Percentiles rank a stretch among this genome's conserved stretches.
Evolutionary conservation across 2,113 vertebrate genomes (phyloP).

Genomic region (Tyto alba): DNA sequence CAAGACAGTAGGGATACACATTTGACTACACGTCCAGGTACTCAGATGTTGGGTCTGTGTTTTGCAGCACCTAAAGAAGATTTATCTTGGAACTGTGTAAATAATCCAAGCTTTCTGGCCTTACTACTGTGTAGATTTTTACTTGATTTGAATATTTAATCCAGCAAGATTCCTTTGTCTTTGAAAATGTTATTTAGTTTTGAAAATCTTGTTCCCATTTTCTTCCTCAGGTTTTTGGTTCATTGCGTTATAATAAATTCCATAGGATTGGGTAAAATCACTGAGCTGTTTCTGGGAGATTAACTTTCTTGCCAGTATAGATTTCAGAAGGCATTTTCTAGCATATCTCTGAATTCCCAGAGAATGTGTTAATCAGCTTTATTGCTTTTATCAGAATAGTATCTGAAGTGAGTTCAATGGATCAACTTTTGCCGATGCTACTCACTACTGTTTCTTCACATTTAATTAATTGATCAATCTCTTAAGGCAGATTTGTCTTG

Average conservation of each 20-base stretch:
- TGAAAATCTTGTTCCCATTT: not conserved
- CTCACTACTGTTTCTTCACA: not conserved
- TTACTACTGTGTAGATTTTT: not conserved
- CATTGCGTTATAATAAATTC: not conserved
- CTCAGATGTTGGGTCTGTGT: not conserved
- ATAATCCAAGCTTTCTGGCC: not conserved
- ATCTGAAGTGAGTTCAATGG: conserved; percentile 3
- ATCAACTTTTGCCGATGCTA: not conserved
- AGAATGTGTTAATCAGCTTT: conserved; percentile 24
- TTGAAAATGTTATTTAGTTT: not conserved
- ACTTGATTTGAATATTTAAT: not conserved
- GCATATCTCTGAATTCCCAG: not conserved
- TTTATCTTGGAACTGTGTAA: conserved; percentile 4
- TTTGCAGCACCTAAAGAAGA: not conserved
- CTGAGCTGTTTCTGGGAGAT: not conserved
- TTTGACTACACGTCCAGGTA: not conserved
- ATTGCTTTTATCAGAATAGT: conserved; percentile 10
- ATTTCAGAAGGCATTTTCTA: conserved; percentile 11
- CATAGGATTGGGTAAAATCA: not conserved
- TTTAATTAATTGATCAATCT: not conserved
- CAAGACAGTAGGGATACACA: not conserved
- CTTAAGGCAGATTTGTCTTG: not conserved
- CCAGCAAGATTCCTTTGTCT: not conserved
- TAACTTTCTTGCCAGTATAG: not conserved
- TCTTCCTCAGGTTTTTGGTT: not conserved